Evolutionary conservation across 2,797 vertebrate genomes (phyloP).

Genomic region (Notolepis coatsorum): DNA sequence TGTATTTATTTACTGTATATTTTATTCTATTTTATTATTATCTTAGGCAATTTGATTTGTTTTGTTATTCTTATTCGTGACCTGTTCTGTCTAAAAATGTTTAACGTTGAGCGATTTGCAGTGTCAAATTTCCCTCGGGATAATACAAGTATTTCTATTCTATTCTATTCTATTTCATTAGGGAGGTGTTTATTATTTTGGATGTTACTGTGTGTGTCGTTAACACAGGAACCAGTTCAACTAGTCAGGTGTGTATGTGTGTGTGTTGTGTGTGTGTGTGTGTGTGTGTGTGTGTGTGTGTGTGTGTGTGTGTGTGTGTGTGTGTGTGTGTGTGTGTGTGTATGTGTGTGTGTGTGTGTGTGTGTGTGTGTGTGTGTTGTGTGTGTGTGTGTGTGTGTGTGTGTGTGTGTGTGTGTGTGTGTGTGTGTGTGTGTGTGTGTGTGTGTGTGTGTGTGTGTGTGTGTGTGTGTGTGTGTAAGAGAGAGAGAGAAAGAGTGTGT

Average conservation of each 20-base stretch:
- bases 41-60: no score
- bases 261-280: neutral
- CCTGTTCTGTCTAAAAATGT: no score
- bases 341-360: neutral
- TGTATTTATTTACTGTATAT: no score
- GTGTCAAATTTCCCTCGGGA: no score
- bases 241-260: slow-evolving; percentile 32
- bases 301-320: neutral
- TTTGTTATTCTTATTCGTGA: no score
- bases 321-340: neutral
- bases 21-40: no score
- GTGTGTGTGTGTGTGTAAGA: neutral
- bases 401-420: neutral
- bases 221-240: slow-evolving; percentile 40
- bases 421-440: neutral
- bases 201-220: no score
- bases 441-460: neutral
- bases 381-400: neutral
- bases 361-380: neutral
- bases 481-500: no score
- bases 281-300: neutral
- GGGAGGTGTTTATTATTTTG: no score
- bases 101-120: no score
- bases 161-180: no score
- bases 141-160: no score